Evolutionary conservation across 2,113 vertebrate species (phyloP), one percentile per base, ranked within the genome.

Genomic region (Heterotilapia buettikoferi): DNA sequence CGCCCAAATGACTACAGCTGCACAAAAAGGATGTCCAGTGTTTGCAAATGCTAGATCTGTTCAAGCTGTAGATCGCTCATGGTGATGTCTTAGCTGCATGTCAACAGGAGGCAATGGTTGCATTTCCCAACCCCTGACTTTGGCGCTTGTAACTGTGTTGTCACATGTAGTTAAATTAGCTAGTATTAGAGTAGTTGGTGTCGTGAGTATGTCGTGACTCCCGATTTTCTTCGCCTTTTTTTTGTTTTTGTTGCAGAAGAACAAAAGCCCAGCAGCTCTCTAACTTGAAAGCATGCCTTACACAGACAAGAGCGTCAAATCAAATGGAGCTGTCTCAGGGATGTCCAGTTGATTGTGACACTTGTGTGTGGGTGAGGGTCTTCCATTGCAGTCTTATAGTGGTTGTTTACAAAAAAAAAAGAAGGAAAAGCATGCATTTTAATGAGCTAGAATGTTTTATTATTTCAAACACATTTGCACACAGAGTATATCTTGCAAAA

Each of bases 271-370:
- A 7, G 84, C 59, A 50, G 86, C 43, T 85, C 80, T 73, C 47
- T 56, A 84, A 56, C 86, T 90, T 86, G 57, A 91, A 84, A 90
- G 91, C 90, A 94, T 92, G 94, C 95, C 95, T 96, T 95, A 93
- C 79, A 56, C 86, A 88, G 79, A 92, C 86, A 94, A 91, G 84
- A 91, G n/a, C 47, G 81, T 94, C 91, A 90, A 79, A 94, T 95
- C 93, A 93, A 91, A 92, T 93, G 91, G 93, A 93, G 89, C 66
- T 88, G 91, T 95, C 96, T 96, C 96, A 96, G 96, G 96, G 95
- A 96, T 95, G 92, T 95, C 96, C 95, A 91, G 24, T 92, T 94
- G 94, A 93, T 95, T 94, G 93, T 89, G 92, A 95, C 89, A 82
- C 91, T 94, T 90, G 66, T 86, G 80, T 93, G 91, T 92, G 87